These are phyloP conservation scores for Colaptes auratus DNA, from an alignment of 2,113 vertebrate species.

Conservation along the genomic window DNA sequence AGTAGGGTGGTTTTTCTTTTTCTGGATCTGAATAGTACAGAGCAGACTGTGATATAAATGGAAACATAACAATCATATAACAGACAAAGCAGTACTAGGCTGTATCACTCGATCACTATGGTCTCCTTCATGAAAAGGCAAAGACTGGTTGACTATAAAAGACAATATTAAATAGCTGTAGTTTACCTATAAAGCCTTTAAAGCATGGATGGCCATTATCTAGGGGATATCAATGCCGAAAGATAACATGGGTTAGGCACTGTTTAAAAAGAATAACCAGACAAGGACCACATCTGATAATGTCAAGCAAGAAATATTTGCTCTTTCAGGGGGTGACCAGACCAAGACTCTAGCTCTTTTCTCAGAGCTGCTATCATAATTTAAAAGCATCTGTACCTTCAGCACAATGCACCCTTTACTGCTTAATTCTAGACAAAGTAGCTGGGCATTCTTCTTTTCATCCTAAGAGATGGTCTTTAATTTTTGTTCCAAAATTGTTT, in stretches of 20 bases:
- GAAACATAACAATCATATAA: slow-evolving; percentile 54
- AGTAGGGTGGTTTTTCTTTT: background rate
- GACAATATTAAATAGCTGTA: slow-evolving; percentile 56
- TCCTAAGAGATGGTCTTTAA: background rate
- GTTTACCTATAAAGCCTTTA: slow-evolving; percentile 48
- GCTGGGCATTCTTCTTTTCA: slow-evolving; percentile 1
- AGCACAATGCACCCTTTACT: background rate
- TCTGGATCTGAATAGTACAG: slow-evolving; percentile 58
- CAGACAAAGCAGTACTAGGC: slow-evolving; percentile 63
- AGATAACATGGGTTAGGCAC: background rate
- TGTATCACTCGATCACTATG: background rate
- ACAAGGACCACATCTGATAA: background rate
- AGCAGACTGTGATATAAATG: slow-evolving; percentile 56
- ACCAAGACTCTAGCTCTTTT: background rate
- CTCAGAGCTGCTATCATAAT: background rate
- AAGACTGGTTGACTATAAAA: slow-evolving; percentile 16
- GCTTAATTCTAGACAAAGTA: slow-evolving; percentile 10
- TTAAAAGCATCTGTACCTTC: background rate
- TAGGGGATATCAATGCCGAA: background rate
- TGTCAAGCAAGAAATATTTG: background rate
- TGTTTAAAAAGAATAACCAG: slow-evolving; percentile 7
- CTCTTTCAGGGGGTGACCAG: background rate
- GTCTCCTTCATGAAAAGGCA: slow-evolving; percentile 49
- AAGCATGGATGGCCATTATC: background rate
- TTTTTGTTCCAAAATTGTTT: slow-evolving; percentile 5